Base-by-base conservation (phyloP, 2,888 invertebrate genomes). In the Silvanus unidentatus region DNA sequence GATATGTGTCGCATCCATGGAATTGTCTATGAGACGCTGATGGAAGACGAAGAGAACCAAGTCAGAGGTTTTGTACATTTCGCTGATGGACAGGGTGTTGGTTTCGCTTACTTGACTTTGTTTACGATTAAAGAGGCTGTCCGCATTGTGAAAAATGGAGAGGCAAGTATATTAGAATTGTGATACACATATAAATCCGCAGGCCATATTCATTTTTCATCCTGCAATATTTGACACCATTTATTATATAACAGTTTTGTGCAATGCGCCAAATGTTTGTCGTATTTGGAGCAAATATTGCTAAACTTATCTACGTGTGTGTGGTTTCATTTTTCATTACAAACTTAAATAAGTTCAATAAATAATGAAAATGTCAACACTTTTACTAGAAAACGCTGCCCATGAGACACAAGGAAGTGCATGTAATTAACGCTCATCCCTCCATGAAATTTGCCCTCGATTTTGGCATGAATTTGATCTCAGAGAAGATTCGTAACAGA, bases 31-130 rank as follows among this genome's bases (percentile, higher is more conserved):
- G 90, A 90, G 68, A 80, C 86, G 1, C 66, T 89, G 37, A 77
- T 90, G 76, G 88, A 88, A 64, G 86, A 89, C 63, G 88, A 90
- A 66, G 84, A 87, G 54, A 82, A 79, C 55, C 90, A 90, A 71
- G 77, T 88, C 5, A 75, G 84, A 10, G 90, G 90, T 9, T 79
- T 85, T 60, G 84, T 86, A 1, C 88, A 90, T 70, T 82, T 84
- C 66, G 84, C 82, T 1, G 88, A 89, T 61, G 84, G 86, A 16
- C 77, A 77, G 45, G 84, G 86, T 0, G 83, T 87, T 49, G 82
- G 84, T 53, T 83, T 88, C 56, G 80, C 86, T 0, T 84, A 86
- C 60, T 73, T 88, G 40, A 86, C 87, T 0, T 73, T 88, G 5
- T 87, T 88, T 71, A 84, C 86, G 2, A 88, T 86, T 2, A 82